Percentiles rank a stretch among this genome's conserved stretches.
Evolutionary conservation across 2,113 vertebrate genomes (phyloP).

Genomic region (Megaptera novaeangliae): DNA sequence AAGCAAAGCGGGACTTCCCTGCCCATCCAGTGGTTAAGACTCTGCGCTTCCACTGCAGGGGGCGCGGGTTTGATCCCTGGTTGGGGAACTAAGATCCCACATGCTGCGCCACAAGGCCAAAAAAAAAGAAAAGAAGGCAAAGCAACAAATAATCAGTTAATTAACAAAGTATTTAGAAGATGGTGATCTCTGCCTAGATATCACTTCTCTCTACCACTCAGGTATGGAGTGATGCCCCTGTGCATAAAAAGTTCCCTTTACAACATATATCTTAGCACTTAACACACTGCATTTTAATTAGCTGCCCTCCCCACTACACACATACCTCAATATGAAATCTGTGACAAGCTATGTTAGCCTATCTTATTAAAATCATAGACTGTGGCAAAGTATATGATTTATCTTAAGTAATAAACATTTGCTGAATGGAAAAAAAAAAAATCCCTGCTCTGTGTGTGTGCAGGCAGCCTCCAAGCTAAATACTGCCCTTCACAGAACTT

Average conservation of each 20-base stretch:
- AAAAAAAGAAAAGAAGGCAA: neutral
- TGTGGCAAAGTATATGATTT: neutral
- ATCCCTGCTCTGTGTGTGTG: neutral
- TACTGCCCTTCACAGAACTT: neutral
- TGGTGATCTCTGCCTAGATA: neutral
- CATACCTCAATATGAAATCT: neutral
- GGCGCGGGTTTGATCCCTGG: too few species aligned
- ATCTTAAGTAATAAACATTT: neutral
- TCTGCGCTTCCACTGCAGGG: too few species aligned
- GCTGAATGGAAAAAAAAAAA: neutral
- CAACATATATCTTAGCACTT: neutral
- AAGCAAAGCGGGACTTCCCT: neutral
- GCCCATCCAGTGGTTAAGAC: too few species aligned
- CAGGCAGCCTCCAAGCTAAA: neutral
- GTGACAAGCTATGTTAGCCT: neutral
- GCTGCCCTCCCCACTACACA: neutral
- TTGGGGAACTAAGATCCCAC: too few species aligned
- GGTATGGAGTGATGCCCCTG: neutral
- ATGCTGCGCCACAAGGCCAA: too few species aligned
- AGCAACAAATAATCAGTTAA: neutral
- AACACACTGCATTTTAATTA: neutral
- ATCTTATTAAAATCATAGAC: neutral
- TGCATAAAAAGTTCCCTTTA: neutral
- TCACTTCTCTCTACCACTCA: neutral
- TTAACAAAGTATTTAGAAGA: neutral